phyloP scores from a whole-genome alignment of 2,113 vertebrate genomes.

The Microtus oregoni region DNA sequence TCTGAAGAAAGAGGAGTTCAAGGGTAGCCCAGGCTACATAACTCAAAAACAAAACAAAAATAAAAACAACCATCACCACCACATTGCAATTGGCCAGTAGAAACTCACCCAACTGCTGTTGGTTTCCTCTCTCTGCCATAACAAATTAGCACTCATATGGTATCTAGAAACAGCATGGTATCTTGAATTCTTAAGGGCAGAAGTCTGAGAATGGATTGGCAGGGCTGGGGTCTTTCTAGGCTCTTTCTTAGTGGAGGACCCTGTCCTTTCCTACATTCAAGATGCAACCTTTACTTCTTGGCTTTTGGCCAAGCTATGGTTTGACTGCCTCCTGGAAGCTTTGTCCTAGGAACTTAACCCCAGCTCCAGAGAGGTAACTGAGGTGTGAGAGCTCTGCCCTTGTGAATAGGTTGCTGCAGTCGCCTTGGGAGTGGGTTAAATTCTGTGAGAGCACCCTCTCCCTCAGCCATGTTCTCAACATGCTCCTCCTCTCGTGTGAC shows the following conservation, averaged over 20 bases:
- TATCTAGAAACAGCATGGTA: not conserved
- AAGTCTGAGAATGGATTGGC: no score
- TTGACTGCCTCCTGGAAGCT: not conserved
- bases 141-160: not conserved
- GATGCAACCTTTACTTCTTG: not conserved
- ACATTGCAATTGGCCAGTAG: not conserved
- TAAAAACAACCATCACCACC: not conserved
- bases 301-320: not conserved
- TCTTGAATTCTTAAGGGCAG: not conserved
- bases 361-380: not conserved
- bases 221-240: not conserved
- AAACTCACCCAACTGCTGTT: not conserved
- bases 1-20: not conserved
- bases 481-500: not conserved
- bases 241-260: no score
- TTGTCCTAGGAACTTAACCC: not conserved
- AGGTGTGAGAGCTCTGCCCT: not conserved
- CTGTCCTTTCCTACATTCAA: not conserved
- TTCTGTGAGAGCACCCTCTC: not conserved
- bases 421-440: not conserved
- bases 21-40: not conserved
- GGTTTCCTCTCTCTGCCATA: not conserved
- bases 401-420: not conserved
- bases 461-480: not conserved
- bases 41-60: not conserved